These are phyloP conservation scores for Pedicia rivosa DNA, from an alignment of 2,888 invertebrate species.

Conservation along the genomic window DNA sequence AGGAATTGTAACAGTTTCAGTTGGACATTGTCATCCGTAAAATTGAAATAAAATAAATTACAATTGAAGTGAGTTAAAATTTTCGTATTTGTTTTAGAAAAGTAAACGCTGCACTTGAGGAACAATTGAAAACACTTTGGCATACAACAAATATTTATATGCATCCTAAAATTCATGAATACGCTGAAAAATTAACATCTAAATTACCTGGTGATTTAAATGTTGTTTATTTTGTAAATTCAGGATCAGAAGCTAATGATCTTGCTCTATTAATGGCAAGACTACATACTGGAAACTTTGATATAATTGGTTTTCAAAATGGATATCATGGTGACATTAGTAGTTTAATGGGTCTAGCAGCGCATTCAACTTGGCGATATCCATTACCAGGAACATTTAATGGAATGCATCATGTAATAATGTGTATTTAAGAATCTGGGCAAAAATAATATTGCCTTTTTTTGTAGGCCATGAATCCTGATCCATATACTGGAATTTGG, in stretches of 20 bases:
- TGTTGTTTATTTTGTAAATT: constrained; percentile 86
- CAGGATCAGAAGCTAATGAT: constrained; percentile 96
- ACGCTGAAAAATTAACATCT: constrained; percentile 60
- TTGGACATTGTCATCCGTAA: constrained; percentile 97
- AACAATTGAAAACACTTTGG: constrained; percentile 71
- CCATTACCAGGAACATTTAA: constrained; percentile 46
- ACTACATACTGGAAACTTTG: constrained; percentile 67
- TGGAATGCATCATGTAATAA: constrained; percentile 63
- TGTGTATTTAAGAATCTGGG: constrained; percentile 15
- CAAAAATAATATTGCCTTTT: not conserved
- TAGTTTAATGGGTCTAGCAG: constrained; percentile 66
- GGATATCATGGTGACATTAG: constrained; percentile 88
- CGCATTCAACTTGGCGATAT: constrained; percentile 63
- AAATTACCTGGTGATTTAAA: constrained; percentile 79
- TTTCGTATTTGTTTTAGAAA: constrained; percentile 41
- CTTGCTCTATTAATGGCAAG: constrained; percentile 78
- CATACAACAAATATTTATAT: constrained; percentile 88
- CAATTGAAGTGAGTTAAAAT: not conserved
- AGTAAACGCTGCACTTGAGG: constrained; percentile 58
- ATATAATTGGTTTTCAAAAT: constrained; percentile 74
- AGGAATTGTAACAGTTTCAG: constrained; percentile 93
- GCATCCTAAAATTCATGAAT: constrained; percentile 81
- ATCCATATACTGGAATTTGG: constrained; percentile 82
- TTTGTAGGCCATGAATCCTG: constrained; percentile 70
- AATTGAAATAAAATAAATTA: constrained; percentile 20